phyloP scores from a whole-genome alignment of 2,888 invertebrate species.

The Brachypalpus laphriformis region DNA sequence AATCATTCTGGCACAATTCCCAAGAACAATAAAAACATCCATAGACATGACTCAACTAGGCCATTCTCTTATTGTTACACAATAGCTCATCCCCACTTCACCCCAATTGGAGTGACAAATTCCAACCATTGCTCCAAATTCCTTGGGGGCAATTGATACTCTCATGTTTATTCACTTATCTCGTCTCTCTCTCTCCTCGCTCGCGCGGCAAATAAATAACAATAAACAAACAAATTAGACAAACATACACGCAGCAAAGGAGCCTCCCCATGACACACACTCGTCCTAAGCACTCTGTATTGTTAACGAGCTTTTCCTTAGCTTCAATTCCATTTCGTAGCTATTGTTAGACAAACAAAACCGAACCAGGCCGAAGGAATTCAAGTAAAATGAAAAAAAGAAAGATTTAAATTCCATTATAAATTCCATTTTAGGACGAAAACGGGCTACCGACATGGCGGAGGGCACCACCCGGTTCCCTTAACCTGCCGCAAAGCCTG shows the following conservation, averaged over 20 bases:
- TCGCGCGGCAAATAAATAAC: slow-evolving; percentile 61
- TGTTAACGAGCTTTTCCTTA: slow-evolving; percentile 61
- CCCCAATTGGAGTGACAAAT: slow-evolving; percentile 57
- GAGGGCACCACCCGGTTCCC: not conserved
- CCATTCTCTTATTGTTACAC: slow-evolving; percentile 40
- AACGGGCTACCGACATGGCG: not conserved
- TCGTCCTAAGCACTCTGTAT: slow-evolving; percentile 48
- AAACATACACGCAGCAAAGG: slow-evolving; percentile 58
- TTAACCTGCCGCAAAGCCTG: slow-evolving; percentile 7
- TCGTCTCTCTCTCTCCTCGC: not conserved
- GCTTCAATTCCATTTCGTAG: slow-evolving; percentile 57
- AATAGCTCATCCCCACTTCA: slow-evolving; percentile 45
- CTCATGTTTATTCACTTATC: slow-evolving; percentile 53
- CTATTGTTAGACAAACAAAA: slow-evolving; percentile 66
- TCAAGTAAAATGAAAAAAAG: slow-evolving; percentile 21
- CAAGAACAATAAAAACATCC: slow-evolving; percentile 25
- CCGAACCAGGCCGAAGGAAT: slow-evolving; percentile 56
- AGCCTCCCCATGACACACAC: not conserved
- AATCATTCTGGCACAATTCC: slow-evolving; percentile 20
- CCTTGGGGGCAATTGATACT: slow-evolving; percentile 65
- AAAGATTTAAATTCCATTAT: slow-evolving; percentile 60
- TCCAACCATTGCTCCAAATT: slow-evolving; percentile 42
- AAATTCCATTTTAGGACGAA: slow-evolving; percentile 55
- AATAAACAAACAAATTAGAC: slow-evolving; percentile 70
- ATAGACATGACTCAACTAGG: slow-evolving; percentile 47